Base-by-base conservation (phyloP, 1,140 invertebrate species). In the Parapsyche elsis region DNA sequence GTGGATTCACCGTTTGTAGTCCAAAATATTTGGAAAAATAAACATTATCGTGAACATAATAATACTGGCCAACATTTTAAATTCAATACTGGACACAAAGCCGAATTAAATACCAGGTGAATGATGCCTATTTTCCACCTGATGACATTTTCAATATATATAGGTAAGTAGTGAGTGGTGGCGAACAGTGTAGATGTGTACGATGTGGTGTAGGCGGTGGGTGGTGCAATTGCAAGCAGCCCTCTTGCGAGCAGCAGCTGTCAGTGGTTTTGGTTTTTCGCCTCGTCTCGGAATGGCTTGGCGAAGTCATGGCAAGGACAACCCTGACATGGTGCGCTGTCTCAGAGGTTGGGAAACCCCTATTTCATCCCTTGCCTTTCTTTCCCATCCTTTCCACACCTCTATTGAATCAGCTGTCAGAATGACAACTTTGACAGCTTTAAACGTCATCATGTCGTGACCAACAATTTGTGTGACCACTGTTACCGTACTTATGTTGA, bases 291-390 rank as follows among this genome's bases (percentile, higher is more conserved):
- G 78, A 75, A 93, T 93, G 92, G 92, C 92, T 84, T 93, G 96
- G 93, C 90, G 95, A 85, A 97, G 95, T 83, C 93, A 95, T 86
- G 96, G 95, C 76, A 91, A 91, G 85, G 93, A 90, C 83, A 97
- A 98, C 90, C 88, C 90, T n/a, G 95, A 98, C 84, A 90, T 98
- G 84, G 90, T 98, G 46, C 90, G 93, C 75, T 94, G 97, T 87
- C 88, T 98, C 67, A 92, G 92, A 91, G 90, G 96, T 97, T 91
- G 89, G 49, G 21, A 61, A 2, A 19, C 19, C 21, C 4, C 5
- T 61, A 21, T 61, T 21, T 61, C 59, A 10, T 21, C 21, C 9
- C 64, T 23, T 21, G 5, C 57, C 16, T 9, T 61, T 61, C 64
- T 9, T 24, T 67, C 0, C 64, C 64, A 67, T 12, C 24, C 21